These are phyloP conservation scores for Anthonomus grandis DNA, from an alignment of 1,140 invertebrate genomes.

Conservation along the genomic window DNA sequence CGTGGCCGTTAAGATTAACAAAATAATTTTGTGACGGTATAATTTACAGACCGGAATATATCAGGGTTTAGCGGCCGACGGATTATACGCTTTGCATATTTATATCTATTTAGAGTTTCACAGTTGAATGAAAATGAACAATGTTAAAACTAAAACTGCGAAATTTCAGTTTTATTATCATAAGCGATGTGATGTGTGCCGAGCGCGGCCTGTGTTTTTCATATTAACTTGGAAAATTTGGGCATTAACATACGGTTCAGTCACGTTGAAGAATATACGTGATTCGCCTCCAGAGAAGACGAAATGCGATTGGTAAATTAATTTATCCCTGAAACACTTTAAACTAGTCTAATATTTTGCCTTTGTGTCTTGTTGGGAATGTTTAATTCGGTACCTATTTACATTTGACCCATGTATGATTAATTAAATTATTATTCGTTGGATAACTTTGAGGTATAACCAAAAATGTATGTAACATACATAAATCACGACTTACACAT, in stretches of 20 bases:
- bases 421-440: too few relatives aligned
- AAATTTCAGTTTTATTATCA: slow-evolving; percentile 2
- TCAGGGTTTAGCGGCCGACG: slow-evolving; percentile 4
- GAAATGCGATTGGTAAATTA: neutral
- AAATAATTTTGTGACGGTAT: slow-evolving; percentile 8
- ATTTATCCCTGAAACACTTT: neutral
- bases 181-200: neutral
- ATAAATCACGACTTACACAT: too few relatives aligned
- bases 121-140: slow-evolving; percentile 15
- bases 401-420: too few relatives aligned
- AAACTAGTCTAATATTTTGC: too few relatives aligned
- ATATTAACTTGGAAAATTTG: too few relatives aligned
- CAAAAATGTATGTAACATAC: too few relatives aligned
- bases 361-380: too few relatives aligned
- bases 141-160: slow-evolving; percentile 3
- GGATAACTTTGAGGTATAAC: too few relatives aligned
- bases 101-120: slow-evolving; percentile 13
- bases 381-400: too few relatives aligned
- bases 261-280: too few relatives aligned
- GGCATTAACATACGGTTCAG: too few relatives aligned
- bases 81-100: slow-evolving; percentile 16
- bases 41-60: slow-evolving; percentile 10
- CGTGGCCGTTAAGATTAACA: slow-evolving; percentile 5
- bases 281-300: too few relatives aligned
- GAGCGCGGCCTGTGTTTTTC: neutral